phyloP scores from a whole-genome alignment of 92 coral and sea anemone genomes.

The Virgularia gustaviana region DNA sequence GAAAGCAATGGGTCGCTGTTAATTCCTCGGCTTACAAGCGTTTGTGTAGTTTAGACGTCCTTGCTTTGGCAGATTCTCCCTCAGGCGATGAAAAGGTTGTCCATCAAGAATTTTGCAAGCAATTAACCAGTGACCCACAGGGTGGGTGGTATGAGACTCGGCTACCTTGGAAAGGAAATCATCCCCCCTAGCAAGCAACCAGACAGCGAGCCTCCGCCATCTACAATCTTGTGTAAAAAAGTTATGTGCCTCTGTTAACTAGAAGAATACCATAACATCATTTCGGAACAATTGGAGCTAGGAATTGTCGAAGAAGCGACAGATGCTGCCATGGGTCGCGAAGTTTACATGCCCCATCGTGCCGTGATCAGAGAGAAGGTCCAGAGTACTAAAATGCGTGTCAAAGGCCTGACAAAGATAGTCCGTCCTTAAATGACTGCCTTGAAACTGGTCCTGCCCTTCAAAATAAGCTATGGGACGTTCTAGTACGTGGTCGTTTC shows the following conservation, averaged over 20 bases:
- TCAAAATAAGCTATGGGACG: too few relatives aligned
- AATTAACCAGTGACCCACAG: constrained; percentile 22
- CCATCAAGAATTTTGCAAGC: constrained; percentile 37
- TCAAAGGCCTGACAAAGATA: neutral
- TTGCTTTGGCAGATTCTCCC: constrained; percentile 30
- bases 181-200: constrained; percentile 35
- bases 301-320: constrained; percentile 47
- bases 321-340: neutral
- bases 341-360: constrained; percentile 39
- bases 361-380: constrained; percentile 42
- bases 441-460: constrained; percentile 40
- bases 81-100: constrained; percentile 16
- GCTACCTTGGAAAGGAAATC: constrained; percentile 40
- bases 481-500: constrained; percentile 40
- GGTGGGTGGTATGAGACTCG: constrained; percentile 47
- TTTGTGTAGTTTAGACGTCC: too few relatives aligned
- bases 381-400: constrained; percentile 1
- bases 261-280: constrained; percentile 32
- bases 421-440: constrained; percentile 45
- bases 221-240: constrained; percentile 14
- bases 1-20: too few relatives aligned
- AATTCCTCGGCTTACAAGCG: too few relatives aligned
- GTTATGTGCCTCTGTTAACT: constrained; percentile 32
- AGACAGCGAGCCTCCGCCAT: constrained; percentile 37
- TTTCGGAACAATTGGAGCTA: constrained; percentile 7